phyloP scores from a whole-genome alignment of 64 coral and sea anemone genomes.

The Actinia tenebrosa region DNA sequence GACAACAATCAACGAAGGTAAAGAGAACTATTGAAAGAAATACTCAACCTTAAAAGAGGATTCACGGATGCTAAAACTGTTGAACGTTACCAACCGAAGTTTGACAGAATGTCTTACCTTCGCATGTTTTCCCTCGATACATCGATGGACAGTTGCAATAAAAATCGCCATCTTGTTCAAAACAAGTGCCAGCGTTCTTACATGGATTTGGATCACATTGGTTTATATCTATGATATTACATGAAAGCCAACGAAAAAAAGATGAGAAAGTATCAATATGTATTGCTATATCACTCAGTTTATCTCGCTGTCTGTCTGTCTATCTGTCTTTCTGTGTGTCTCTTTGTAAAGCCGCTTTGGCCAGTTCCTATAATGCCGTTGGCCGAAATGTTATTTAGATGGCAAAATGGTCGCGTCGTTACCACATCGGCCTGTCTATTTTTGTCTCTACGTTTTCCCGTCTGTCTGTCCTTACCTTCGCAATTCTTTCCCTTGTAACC shows the following conservation, averaged over 20 bases:
- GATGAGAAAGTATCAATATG: not conserved
- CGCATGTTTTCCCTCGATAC: conserved; percentile 77
- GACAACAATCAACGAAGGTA: too few relatives aligned
- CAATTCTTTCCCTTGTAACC: conserved; percentile 81
- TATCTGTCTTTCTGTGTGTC: too few relatives aligned
- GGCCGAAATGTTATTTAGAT: too few relatives aligned
- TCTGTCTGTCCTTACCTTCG: conserved; percentile 28
- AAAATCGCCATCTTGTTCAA: conserved; percentile 48
- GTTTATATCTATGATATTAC: conserved; percentile 24
- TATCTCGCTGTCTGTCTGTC: too few relatives aligned
- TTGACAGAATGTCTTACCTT: conserved; percentile 47
- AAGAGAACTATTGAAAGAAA: too few relatives aligned
- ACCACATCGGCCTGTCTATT: not conserved
- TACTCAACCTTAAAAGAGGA: too few relatives aligned
- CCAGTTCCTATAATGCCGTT: too few relatives aligned
- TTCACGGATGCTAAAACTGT: too few relatives aligned
- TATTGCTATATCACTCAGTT: too few relatives aligned
- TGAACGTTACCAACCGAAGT: too few relatives aligned
- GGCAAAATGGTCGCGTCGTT: too few relatives aligned
- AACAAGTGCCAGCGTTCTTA: conserved; percentile 74
- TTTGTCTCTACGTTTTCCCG: not conserved
- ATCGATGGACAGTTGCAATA: conserved; percentile 81
- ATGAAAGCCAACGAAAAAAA: not conserved
- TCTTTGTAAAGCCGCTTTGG: too few relatives aligned
- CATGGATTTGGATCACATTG: conserved; percentile 83